Evolutionary conservation across 2,797 vertebrate species (phyloP).

Genomic region (Muscicapa comitata): DNA sequence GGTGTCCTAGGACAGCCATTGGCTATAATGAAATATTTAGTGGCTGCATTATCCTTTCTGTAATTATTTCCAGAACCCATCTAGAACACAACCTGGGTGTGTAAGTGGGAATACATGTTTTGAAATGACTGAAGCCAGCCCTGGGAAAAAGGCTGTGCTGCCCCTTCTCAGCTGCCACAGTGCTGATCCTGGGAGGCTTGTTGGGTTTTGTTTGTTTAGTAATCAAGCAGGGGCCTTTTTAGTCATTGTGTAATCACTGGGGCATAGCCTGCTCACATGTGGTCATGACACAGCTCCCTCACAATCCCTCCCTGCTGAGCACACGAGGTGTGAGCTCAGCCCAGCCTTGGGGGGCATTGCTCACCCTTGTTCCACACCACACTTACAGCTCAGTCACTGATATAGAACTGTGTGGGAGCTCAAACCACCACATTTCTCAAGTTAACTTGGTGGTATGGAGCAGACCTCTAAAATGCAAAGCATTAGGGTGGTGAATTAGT

Average conservation of each 20-base stretch:
- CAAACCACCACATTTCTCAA: neutral
- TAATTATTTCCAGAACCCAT: neutral
- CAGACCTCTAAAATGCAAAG: neutral
- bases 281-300: neutral
- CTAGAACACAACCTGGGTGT: neutral
- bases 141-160: neutral
- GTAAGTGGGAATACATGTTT: neutral
- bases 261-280: neutral
- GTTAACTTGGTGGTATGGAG: neutral
- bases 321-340: neutral
- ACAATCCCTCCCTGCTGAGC: neutral
- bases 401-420: neutral
- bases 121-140: neutral
- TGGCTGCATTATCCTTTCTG: neutral
- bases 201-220: slow-evolving; percentile 15
- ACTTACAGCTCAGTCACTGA: neutral
- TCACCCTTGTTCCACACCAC: neutral
- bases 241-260: neutral
- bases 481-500: neutral
- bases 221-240: neutral
- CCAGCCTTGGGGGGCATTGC: neutral
- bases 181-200: neutral
- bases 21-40: neutral
- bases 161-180: neutral
- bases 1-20: neutral